Evolutionary conservation across 2,113 vertebrate genomes (phyloP).

Genomic region (Coptodon bakossiorum): DNA sequence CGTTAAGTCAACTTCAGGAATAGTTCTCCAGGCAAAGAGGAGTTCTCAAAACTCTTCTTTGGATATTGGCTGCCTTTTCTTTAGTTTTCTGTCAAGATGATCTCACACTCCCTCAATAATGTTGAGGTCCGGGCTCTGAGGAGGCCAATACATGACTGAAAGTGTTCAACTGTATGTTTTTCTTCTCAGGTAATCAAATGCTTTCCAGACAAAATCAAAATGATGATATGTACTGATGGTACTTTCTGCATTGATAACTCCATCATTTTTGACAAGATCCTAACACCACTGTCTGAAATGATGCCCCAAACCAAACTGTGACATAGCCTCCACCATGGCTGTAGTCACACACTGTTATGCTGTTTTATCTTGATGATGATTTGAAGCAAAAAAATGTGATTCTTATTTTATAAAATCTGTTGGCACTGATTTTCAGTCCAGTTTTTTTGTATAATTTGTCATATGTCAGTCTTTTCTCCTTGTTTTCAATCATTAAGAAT

Average conservation of each 20-base stretch:
- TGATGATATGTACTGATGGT: neutral
- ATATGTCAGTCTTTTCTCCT: neutral
- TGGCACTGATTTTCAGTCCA: neutral
- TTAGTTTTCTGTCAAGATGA: neutral
- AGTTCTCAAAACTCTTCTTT: neutral
- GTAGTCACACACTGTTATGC: neutral
- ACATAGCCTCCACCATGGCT: neutral
- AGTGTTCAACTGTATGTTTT: neutral
- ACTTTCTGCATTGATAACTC: neutral
- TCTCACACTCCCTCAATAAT: neutral
- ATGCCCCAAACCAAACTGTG: fast-evolving
- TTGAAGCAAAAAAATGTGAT: neutral
- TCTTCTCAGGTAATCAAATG: neutral
- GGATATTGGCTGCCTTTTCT: neutral
- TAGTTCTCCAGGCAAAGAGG: neutral
- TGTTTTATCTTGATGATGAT: neutral
- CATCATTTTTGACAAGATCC: neutral
- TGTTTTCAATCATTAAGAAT: neutral
- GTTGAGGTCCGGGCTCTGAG: neutral
- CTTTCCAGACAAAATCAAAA: neutral
- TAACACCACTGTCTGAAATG: neutral
- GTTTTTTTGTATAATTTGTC: neutral
- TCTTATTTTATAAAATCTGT: neutral
- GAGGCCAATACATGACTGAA: neutral
- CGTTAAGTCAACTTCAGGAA: neutral